phyloP scores from a whole-genome alignment of 2,888 invertebrate species.

The Tuta absoluta region DNA sequence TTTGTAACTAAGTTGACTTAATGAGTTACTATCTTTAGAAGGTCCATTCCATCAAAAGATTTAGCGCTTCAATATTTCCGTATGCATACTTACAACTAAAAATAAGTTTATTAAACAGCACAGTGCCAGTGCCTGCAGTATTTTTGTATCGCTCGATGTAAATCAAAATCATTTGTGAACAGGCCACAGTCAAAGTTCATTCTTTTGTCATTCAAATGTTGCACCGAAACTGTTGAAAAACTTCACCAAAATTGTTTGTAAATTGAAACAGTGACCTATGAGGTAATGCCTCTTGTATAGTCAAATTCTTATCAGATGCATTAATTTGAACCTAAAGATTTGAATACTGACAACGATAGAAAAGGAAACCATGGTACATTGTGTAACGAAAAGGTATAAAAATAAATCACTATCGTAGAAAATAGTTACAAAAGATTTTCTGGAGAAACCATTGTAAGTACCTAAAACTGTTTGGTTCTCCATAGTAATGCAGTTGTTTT shows the following conservation, averaged over 20 bases:
- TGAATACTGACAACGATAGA: neutral
- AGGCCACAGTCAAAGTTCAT: slow-evolving; percentile 31
- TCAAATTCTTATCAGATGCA: slow-evolving; percentile 1
- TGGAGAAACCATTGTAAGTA: neutral
- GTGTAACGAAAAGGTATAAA: neutral
- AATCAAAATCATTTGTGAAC: slow-evolving; percentile 32
- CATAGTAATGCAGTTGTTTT: no score
- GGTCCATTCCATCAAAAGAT: neutral
- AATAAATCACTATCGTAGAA: neutral
- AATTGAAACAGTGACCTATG: slow-evolving; percentile 3
- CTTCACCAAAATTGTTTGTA: slow-evolving; percentile 1
- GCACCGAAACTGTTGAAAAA: slow-evolving; percentile 28
- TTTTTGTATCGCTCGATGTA: slow-evolving; percentile 29
- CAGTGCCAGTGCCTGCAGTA: neutral
- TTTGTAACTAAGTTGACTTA: no score
- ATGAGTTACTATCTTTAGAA: no score
- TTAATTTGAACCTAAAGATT: neutral
- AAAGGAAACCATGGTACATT: neutral
- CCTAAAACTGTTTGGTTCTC: neutral
- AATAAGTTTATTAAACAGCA: neutral
- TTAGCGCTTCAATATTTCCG: no score
- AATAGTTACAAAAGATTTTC: neutral
- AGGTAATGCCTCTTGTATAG: neutral
- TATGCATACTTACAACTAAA: neutral
- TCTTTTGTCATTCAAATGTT: slow-evolving; percentile 36